Evolutionary conservation across 1,140 invertebrate species (phyloP).

Genomic region (Achroia grisella): DNA sequence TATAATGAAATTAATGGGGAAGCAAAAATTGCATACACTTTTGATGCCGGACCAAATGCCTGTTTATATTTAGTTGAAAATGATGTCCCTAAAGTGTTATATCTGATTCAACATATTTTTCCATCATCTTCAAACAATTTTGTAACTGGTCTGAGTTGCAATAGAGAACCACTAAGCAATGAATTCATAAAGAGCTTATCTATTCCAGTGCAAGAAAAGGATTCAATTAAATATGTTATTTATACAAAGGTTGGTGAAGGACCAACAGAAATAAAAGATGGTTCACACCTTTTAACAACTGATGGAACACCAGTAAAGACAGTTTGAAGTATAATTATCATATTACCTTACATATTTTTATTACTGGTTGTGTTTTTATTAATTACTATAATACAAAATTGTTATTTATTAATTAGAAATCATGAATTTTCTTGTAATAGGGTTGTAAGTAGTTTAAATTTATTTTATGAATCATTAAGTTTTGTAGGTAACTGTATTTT

Average conservation of each 20-base stretch:
- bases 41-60: conserved; percentile 98
- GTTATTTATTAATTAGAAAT: too few species aligned
- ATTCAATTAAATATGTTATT: conserved; percentile 88
- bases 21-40: conserved; percentile 92
- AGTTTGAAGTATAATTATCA: too few species aligned
- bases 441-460: too few species aligned
- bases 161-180: conserved; percentile 25
- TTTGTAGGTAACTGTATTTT: too few species aligned
- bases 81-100: conserved; percentile 80
- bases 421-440: too few species aligned
- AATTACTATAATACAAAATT: too few species aligned
- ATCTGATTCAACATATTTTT: conserved; percentile 82
- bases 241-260: conserved; percentile 85
- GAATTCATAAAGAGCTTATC: conserved; percentile 40
- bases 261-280: conserved; percentile 73
- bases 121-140: conserved; percentile 73
- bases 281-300: conserved; percentile 75
- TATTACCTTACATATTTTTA: too few species aligned
- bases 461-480: too few species aligned
- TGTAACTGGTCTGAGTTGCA: conserved; percentile 34
- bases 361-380: too few species aligned
- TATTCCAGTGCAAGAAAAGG: conserved; percentile 59
- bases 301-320: conserved; percentile 56
- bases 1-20: conserved; percentile 82
- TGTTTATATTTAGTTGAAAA: conserved; percentile 90